Evolutionary conservation across 2,113 vertebrate genomes (phyloP), one percentile per base, ranked within the genome.

Genomic region (Glaucidium brasilianum): DNA sequence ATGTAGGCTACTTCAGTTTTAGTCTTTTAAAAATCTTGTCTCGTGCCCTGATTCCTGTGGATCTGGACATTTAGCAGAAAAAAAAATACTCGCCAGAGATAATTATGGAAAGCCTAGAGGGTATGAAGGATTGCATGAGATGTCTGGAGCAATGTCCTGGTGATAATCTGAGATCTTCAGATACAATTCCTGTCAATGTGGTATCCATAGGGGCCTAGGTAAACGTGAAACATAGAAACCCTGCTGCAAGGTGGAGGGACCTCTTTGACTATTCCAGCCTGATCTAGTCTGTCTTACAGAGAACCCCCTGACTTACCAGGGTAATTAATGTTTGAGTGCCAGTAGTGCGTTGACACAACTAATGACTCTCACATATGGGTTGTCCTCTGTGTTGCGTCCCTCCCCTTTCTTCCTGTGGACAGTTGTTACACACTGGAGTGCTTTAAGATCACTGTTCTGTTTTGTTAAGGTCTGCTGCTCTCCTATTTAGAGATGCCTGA

Each of bases 251-350:
- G 11, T 20, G 20, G 64, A 68, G 49, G n/a, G 41, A 37, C 23
- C 49, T 43, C 39, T n/a, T 27, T 62, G 41, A 4, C 37, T 84
- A 72, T 64, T 22, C 19, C 35, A 76, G 16, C 23, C 39, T 49
- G 23, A 15, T n/a, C 3, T 1, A 77, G 49, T 22, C 35, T 39
- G 12, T 16, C 35, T 29, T 32, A 5, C 43, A 29, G 39, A 68
- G 74, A 49, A 6, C 60, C 60, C 47, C 21, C 27, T 47, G 37
- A 7, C 20, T 53, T 22, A 27, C 1, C 17, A 11, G 0, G 1
- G 34, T 30, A 17, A 52, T 8, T 30, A 17, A 52, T 8, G 47
- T 29, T 18, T 45, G 66, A 56, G n/a, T 25, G 12, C 50, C 58
- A 55, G 47, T 27, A 17, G 26, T 4, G 16, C 2, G 1, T 22